phyloP scores from a whole-genome alignment of 30 jellyfish, hydroid and myxozoan species.

The Cassiopea xamachana region DNA sequence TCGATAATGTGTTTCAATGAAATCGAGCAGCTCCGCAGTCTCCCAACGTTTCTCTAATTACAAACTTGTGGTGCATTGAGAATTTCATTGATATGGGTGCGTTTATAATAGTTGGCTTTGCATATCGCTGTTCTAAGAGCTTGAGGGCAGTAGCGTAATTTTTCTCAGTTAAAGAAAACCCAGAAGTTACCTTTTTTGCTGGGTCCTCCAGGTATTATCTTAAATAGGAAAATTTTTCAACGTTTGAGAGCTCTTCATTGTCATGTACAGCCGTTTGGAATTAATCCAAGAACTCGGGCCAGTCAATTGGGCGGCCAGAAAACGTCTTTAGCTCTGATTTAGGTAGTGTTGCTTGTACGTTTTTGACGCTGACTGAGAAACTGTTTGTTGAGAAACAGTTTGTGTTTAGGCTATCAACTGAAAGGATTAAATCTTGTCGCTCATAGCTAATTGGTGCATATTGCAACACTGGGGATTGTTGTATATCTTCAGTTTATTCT shows the following conservation, averaged over 20 bases:
- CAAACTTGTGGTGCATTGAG: background rate
- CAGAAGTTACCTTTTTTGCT: background rate
- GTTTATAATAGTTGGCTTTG: background rate
- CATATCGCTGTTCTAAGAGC: background rate
- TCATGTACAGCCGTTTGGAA: background rate
- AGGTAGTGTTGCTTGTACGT: background rate
- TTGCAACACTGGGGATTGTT: background rate
- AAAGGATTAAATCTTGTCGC: background rate
- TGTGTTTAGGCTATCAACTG: background rate
- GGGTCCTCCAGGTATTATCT: background rate
- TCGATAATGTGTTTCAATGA: background rate
- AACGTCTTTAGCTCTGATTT: background rate
- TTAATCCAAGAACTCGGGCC: background rate
- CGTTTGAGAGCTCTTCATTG: background rate
- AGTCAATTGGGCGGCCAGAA: background rate
- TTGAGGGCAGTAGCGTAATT: background rate
- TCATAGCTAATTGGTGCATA: background rate
- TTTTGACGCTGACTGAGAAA: background rate
- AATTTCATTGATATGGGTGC: background rate
- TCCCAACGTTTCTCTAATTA: background rate
- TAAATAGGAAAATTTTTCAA: background rate
- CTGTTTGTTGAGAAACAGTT: too few species aligned
- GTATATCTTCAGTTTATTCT: background rate
- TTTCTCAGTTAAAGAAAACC: background rate
- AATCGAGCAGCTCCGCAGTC: background rate